Evolutionary conservation across 2,888 invertebrate genomes (phyloP), one percentile per base, ranked within the genome.

Genomic region (Pterostichus niger): DNA sequence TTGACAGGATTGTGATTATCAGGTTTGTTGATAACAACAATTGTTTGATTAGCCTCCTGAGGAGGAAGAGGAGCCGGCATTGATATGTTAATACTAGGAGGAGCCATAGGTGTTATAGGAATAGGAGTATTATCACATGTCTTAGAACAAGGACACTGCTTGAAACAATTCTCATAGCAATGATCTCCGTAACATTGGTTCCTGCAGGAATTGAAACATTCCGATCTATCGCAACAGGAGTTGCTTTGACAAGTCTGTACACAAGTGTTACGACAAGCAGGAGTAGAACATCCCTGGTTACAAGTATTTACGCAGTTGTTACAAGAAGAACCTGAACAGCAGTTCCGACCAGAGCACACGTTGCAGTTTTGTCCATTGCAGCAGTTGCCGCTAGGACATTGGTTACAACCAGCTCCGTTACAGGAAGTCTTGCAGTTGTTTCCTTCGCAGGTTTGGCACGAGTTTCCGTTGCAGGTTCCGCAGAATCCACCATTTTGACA

Each of bases 281-380:
- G 24, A 17, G 82, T 64, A 6, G 17, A 17, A 17, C 83, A 83
- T 15, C 76, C 77, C 9, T 5, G 11, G 11, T 49, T 82, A 46
- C 82, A 82, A 15, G 56, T 44, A 56, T 82, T 82, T n/a, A 73
- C 56, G 75, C 82, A 82, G 11, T 44, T 44, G n/a, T 56, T 75
- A 33, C 82, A 82, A 1, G 81, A 9, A 11, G 24, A 9, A 6
- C 73, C 77, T n/a, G 52, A 10, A 31, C 84, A 84, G 24, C 84
- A 84, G 52, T 49, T 49, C 0, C 71, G 17, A 9, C 80, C 76
- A 10, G 49, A 44, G 15, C 84, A 85, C 7, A 82, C 82, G 68
- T 85, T 85, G 33, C 84, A 85, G 9, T 85, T 85, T 15, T 64
- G 73, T n/a, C 84, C 83, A 71, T 84, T 44, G 46, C 84, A 85